These are phyloP conservation scores for Disparrhopalites patrizii DNA, from an alignment of 2,888 invertebrate genomes.

Conservation along the genomic window DNA sequence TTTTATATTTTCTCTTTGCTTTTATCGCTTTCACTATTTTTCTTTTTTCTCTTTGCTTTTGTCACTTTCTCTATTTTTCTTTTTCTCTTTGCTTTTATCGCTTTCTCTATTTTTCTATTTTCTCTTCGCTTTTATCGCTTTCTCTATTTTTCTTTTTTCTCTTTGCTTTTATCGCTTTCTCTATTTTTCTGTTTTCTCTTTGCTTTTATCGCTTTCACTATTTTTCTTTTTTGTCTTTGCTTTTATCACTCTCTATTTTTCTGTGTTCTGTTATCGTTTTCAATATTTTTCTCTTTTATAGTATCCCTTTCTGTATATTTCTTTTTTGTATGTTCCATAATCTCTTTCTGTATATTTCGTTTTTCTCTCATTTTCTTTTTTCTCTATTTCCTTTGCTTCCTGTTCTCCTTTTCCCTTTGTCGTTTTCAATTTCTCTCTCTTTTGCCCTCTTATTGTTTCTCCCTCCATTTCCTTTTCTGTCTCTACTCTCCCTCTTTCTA, in stretches of 20 bases:
- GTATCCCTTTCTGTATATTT: neutral
- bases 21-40: too few species aligned
- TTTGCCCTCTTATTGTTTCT: neutral
- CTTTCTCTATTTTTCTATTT: neutral
- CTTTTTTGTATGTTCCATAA: neutral
- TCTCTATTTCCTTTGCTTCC: too few species aligned
- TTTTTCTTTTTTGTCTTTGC: too few species aligned
- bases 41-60: neutral
- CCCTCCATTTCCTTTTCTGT: neutral
- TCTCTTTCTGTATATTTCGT: neutral
- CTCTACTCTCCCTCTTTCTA: neutral
- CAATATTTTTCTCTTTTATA: neutral
- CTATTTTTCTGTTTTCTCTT: too few species aligned
- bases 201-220: too few species aligned
- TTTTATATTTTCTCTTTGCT: too few species aligned
- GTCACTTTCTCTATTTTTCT: neutral
- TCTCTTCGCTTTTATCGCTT: too few species aligned
- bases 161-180: too few species aligned
- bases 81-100: too few species aligned
- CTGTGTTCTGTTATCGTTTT: neutral
- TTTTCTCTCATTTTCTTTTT: neutral
- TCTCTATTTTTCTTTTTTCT: too few species aligned
- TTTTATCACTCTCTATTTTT: neutral
- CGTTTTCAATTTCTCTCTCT: neutral
- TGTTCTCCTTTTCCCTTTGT: neutral